Evolutionary conservation across 2,113 vertebrate species (phyloP), one percentile per base, ranked within the genome.

Genomic region (Crypturellus undulatus): DNA sequence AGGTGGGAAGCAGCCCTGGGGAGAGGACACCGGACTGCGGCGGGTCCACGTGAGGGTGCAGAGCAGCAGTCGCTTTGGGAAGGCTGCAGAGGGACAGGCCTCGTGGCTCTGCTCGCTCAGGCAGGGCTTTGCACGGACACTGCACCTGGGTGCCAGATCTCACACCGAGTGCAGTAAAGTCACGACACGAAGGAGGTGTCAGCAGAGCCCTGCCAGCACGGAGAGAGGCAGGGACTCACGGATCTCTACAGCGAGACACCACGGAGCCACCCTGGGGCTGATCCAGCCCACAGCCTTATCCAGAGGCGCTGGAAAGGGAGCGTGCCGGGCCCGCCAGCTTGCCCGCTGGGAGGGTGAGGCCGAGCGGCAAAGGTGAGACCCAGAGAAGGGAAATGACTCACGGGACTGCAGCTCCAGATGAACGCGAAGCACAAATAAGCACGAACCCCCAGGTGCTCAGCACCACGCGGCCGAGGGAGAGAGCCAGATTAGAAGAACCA

Each of bases 341-440:
- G 0, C 21, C 58, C 36, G 30, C 80, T 79, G 43, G 67, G 38
- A 81, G 19, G 18, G 40, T 1, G 1, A 92, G 49, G n/a, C 70
- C 59, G 49, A 78, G 63, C n/a, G 25, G 1, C 52, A 86, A 79
- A 93, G 88, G 90, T 93, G 88, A 87, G 80, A n/a, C 63, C 19
- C 22, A 62, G 43, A 79, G 58, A 90, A 38, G 56, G 62, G 84
- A 84, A 95, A 88, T 92, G 43, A 92, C 69, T 94, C 93, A 94
- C 3, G 5, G 76, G 24, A 70, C 94, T 2, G 1, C 67, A 21
- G 1, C 6, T 0, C 38, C 34, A 84, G 72, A 89, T 58, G 80
- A 95, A 90, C 30, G 83, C 42, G 82, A 91, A 84, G 59, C 62
- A 92, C 89, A 92, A 96, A 92, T 92, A 84, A 95, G 77, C 82